These are phyloP conservation scores for Canis aureus DNA, from an alignment of 2,113 vertebrate species.

Conservation along the genomic window DNA sequence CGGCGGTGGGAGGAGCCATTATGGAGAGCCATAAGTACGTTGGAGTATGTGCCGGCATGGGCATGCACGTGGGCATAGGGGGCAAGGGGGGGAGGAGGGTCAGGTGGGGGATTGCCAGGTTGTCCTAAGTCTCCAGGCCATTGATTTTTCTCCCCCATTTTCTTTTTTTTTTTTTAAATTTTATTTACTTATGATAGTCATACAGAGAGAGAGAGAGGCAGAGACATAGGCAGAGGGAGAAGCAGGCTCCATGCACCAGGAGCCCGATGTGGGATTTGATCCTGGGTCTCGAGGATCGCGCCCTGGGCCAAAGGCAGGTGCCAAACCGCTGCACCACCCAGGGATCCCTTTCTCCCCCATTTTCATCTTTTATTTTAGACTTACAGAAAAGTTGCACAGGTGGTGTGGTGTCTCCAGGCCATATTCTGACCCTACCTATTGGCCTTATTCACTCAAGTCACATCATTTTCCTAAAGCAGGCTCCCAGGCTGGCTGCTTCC, in stretches of 20 bases:
- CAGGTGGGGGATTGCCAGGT: fast-evolving
- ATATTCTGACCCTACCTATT: background rate
- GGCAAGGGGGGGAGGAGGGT: background rate
- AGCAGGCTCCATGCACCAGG: too few species aligned
- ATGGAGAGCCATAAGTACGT: background rate
- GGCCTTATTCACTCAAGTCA: background rate
- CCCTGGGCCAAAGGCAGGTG: too few species aligned
- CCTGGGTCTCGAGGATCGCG: too few species aligned
- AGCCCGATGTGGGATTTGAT: too few species aligned
- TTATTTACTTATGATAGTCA: too few species aligned
- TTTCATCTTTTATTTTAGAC: background rate
- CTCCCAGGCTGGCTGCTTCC: background rate
- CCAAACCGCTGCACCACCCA: too few species aligned
- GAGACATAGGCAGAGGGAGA: too few species aligned
- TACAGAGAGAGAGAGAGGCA: too few species aligned
- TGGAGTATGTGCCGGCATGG: background rate
- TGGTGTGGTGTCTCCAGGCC: background rate
- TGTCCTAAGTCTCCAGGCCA: background rate
- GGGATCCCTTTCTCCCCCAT: too few species aligned
- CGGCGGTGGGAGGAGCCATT: fast-evolving
- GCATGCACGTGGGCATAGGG: fast-evolving
- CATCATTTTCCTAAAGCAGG: background rate
- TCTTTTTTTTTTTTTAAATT: too few species aligned
- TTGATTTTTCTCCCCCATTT: background rate
- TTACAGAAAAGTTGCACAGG: background rate